phyloP scores from a whole-genome alignment of 2,113 vertebrate genomes.

The Brachypodius melanocephalos region DNA sequence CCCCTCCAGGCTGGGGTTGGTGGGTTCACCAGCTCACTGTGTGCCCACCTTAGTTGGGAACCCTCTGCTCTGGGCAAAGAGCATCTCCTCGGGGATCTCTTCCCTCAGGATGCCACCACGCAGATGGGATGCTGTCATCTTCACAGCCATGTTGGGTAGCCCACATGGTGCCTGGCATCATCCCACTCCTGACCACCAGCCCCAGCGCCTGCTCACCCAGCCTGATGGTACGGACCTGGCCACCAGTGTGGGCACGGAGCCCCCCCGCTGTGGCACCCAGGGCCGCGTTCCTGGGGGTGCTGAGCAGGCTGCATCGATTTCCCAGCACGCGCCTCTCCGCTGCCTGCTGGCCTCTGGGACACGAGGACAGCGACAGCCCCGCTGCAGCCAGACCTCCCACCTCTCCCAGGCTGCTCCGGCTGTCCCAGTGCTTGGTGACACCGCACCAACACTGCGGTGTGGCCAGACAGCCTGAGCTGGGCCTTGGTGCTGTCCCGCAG shows the following conservation, averaged over 20 bases:
- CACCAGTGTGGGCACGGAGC: neutral
- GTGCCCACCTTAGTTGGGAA: neutral
- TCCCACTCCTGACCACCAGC: neutral
- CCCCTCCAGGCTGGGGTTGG: neutral
- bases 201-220: rapidly evolving
- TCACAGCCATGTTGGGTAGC: rapidly evolving
- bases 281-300: neutral
- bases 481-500: neutral
- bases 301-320: neutral
- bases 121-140: neutral
- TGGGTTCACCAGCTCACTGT: neutral
- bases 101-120: rapidly evolving
- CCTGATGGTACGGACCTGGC: neutral
- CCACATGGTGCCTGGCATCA: neutral
- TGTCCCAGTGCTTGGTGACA: neutral
- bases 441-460: rapidly evolving
- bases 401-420: neutral
- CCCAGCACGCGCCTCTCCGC: rapidly evolving
- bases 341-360: neutral
- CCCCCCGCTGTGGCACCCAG: neutral
- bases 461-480: neutral
- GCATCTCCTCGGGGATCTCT: neutral
- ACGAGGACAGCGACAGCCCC: neutral
- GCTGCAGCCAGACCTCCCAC: neutral
- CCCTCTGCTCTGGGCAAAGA: neutral